Evolutionary conservation across 2,797 vertebrate genomes (phyloP), one percentile per base, ranked within the genome.

Genomic region (Enteromius argenteus): DNA sequence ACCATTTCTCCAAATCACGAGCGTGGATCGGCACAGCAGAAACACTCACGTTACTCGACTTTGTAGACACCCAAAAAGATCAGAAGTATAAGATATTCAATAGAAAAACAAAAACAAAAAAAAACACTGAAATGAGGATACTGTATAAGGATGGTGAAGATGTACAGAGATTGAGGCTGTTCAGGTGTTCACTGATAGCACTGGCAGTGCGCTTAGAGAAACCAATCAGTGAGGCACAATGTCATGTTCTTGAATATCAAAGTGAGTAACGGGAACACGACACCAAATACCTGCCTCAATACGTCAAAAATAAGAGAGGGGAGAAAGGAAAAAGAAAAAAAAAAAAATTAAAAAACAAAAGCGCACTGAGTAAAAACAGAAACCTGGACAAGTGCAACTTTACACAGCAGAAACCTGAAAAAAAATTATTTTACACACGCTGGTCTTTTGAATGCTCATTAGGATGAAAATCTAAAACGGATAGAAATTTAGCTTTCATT

Each of bases 401-500:
- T 92, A 93, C 94, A 96, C 94, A 95, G 96, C 94, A 95, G 96
- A 97, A 94, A 95, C 96, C 96, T 94, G 93, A 94, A 95, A 96
- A 97, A 95, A 10, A 58, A 23, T 23, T 35, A 56, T 32, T 42
- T 76, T 97, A 91, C 96, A 97, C 94, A 96, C 94, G 96, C 96
- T 97, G 96, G 96, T 97, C 95, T 95, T 96, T 94, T 91, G 92
- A 93, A 94, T 94, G 91, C 91, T 94, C 89, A 92, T 86, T 91
- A 94, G 91, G 93, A 94, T 96, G 66, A 79, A 83, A 64, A 82
- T 46, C 30, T 49, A 44, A 96, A 97, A 95, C 93, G 93, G 95
- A 96, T 96, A 97, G 96, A 98, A 97, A 96, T 96, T 96, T 96
- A 93, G 96, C 96, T 96, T 96, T 96, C 96, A 94, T 97, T 97